These are phyloP conservation scores for Ernsta delagoae DNA, from an alignment of 2,888 invertebrate species.

Conservation along the genomic window DNA sequence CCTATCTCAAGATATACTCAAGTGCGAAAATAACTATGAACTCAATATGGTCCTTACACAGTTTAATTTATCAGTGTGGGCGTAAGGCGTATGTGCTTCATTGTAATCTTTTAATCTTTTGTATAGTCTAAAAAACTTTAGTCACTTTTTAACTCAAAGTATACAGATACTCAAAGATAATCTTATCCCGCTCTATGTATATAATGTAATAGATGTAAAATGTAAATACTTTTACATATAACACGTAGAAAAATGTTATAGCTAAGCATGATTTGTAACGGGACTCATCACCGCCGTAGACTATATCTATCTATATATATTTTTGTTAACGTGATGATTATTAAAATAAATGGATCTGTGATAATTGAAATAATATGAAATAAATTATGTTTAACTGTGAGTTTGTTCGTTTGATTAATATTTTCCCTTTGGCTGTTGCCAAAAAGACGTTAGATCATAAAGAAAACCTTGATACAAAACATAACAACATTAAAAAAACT, in stretches of 20 bases:
- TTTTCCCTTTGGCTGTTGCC: too few relatives aligned
- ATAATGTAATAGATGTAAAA: slow-evolving; percentile 69
- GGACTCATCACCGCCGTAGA: slow-evolving; percentile 70
- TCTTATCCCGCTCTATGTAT: slow-evolving; percentile 58
- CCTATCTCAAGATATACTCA: too few relatives aligned
- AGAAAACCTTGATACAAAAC: too few relatives aligned
- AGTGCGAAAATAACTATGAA: too few relatives aligned
- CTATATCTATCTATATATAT: slow-evolving; percentile 82
- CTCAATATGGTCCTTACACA: too few relatives aligned
- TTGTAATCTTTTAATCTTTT: too few relatives aligned
- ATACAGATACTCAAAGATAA: slow-evolving; percentile 10
- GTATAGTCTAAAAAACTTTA: too few relatives aligned
- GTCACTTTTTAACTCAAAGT: slow-evolving; percentile 33
- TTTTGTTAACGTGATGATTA: slow-evolving; percentile 84
- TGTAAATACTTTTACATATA: slow-evolving; percentile 72
- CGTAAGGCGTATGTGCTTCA: too few relatives aligned
- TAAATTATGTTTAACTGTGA: slow-evolving; percentile 85
- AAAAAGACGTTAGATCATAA: too few relatives aligned
- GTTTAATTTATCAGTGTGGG: too few relatives aligned
- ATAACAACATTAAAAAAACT: too few relatives aligned
- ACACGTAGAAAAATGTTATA: slow-evolving; percentile 48
- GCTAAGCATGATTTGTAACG: slow-evolving; percentile 61
- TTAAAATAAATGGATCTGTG: slow-evolving; percentile 84
- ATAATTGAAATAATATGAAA: slow-evolving; percentile 84
- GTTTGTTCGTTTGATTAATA: slow-evolving; percentile 36